These are phyloP conservation scores for Nebria brevicollis DNA, from an alignment of 2,888 invertebrate genomes.

Conservation along the genomic window DNA sequence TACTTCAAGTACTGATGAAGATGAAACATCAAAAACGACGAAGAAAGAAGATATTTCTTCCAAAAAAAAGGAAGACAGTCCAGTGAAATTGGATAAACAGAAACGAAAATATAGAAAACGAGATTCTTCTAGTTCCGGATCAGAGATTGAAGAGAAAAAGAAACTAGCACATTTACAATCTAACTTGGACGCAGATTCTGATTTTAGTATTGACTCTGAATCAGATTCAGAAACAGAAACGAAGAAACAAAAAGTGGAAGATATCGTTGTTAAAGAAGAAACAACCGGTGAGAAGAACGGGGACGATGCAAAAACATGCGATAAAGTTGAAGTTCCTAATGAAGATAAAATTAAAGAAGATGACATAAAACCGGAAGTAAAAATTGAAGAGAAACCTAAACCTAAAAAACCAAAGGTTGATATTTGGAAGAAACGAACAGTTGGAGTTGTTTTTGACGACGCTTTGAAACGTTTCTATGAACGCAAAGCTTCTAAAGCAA, in stretches of 20 bases:
- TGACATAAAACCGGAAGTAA: slow-evolving; percentile 48
- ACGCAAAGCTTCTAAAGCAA: slow-evolving; percentile 67
- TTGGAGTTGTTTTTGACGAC: slow-evolving; percentile 79
- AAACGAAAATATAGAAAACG: slow-evolving; percentile 72
- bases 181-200: slow-evolving; percentile 78
- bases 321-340: slow-evolving; percentile 38
- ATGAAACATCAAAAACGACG: background rate
- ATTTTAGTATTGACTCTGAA: slow-evolving; percentile 74
- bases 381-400: slow-evolving; percentile 46
- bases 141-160: slow-evolving; percentile 61
- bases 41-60: background rate
- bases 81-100: slow-evolving; percentile 51
- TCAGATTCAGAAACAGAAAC: slow-evolving; percentile 59
- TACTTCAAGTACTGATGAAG: background rate
- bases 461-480: slow-evolving; percentile 81
- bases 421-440: slow-evolving; percentile 87
- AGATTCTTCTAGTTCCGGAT: slow-evolving; percentile 60
- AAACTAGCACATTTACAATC: slow-evolving; percentile 65
- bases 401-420: slow-evolving; percentile 69
- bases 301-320: slow-evolving; percentile 49
- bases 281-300: slow-evolving; percentile 26
- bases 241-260: slow-evolving; percentile 48
- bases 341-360: slow-evolving; percentile 51
- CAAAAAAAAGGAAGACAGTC: background rate
- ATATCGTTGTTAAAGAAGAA: slow-evolving; percentile 49